phyloP scores from a whole-genome alignment of 2,113 vertebrate species.

The Romanogobio albipinnatus region DNA sequence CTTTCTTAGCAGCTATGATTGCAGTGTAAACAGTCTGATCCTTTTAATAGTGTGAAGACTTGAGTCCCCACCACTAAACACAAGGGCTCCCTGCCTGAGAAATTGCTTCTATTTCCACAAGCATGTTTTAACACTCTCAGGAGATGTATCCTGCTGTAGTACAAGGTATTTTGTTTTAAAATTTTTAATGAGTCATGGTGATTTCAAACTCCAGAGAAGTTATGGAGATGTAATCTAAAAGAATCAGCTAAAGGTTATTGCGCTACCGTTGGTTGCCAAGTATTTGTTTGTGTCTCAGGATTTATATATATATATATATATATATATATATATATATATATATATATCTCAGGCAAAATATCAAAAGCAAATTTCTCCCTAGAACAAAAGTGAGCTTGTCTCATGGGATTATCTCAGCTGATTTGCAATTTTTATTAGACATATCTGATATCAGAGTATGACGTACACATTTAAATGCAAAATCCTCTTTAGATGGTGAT shows the following conservation, averaged over 20 bases:
- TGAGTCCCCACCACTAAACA: not conserved
- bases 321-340: too few relatives aligned
- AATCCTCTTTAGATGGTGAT: not conserved
- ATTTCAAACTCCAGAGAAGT: not conserved
- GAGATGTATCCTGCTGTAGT: not conserved
- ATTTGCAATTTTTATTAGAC: not conserved
- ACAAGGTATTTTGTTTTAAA: too few relatives aligned
- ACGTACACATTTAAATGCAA: not conserved
- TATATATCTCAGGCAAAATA: too few relatives aligned
- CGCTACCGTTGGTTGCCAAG: not conserved
- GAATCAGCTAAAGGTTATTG: not conserved
- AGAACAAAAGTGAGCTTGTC: not conserved
- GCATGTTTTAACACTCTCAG: not conserved
- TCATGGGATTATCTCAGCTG: not conserved
- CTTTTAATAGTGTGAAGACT: not conserved
- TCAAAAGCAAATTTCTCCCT: not conserved
- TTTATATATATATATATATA: too few relatives aligned
- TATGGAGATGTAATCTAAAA: not conserved
- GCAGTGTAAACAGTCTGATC: constrained; percentile 17
- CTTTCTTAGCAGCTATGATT: not conserved
- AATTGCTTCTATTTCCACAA: constrained; percentile 7
- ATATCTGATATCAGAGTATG: not conserved
- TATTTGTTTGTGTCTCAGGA: not conserved
- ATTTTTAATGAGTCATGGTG: not conserved
- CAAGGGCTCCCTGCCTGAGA: not conserved